Evolutionary conservation across 1,140 invertebrate species (phyloP).

Genomic region (Batillaria attramentaria): DNA sequence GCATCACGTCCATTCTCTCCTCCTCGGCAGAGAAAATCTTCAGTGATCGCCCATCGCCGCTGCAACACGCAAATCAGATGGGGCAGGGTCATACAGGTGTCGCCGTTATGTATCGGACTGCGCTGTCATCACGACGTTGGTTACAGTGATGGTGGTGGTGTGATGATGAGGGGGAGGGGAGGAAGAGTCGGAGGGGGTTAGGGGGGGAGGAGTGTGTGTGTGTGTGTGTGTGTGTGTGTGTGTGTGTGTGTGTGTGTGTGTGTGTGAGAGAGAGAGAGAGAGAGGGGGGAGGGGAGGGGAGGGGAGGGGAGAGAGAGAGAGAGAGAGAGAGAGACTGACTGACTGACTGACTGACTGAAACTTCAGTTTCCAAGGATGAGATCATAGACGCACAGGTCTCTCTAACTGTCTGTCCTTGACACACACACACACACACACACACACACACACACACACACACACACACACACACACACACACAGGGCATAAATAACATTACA

Average conservation of each 20-base stretch:
- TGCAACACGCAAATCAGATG: conserved; percentile 23
- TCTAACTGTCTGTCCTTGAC: background rate
- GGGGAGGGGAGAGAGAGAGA: background rate
- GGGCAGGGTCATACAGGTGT: too few relatives aligned
- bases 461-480: background rate
- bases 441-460: conserved; percentile 10
- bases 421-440: conserved; percentile 15
- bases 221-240: background rate
- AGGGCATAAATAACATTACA: too few relatives aligned
- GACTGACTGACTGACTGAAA: too few relatives aligned
- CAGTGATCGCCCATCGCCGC: conserved; percentile 43
- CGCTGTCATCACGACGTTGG: background rate
- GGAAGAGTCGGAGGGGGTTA: background rate
- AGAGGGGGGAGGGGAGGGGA: background rate
- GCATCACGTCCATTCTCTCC: conserved; percentile 42
- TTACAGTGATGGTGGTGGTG: background rate
- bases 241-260: background rate
- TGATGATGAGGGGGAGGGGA: background rate
- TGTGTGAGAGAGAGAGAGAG: background rate
- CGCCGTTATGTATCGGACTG: background rate
- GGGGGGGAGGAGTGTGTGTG: background rate
- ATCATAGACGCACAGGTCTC: too few relatives aligned
- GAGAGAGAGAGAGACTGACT: too few relatives aligned
- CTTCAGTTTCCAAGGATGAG: too few relatives aligned
- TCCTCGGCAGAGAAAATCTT: conserved; percentile 29